A percentile compares a stretch with the other conserved stretches of the same genome.
Conservation (phyloP, 2,113 vertebrate genomes). For the chimpanzee (Pan troglodytes) region NHGRI_mPanTro3-v2.1_pri NC_072413.2:63178501-63179000, state of each 20-base stretch:
- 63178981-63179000: no score
- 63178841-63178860: background rate
- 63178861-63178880: background rate
- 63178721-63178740: background rate
- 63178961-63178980: no score
- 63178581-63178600: background rate
- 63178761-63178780: background rate
- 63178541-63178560: constrained; percentile 22
- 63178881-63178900: no score
- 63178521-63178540: constrained; percentile 11
- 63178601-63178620: constrained; percentile 38
- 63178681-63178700: background rate
- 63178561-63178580: background rate
- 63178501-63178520: constrained; percentile 76
- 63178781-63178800: background rate
- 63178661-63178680: constrained; percentile 42
- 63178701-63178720: background rate
- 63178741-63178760: background rate
- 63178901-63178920: no score
- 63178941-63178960: no score
- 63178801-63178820: background rate
- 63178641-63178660: constrained; percentile 26
- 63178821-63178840: background rate
- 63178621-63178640: constrained; percentile 36
- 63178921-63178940: no score